A percentile compares a stretch with the other conserved stretches of the same genome.
Evolutionary conservation across 1,140 invertebrate genomes (phyloP).

Genomic region (Grapholita molesta): DNA sequence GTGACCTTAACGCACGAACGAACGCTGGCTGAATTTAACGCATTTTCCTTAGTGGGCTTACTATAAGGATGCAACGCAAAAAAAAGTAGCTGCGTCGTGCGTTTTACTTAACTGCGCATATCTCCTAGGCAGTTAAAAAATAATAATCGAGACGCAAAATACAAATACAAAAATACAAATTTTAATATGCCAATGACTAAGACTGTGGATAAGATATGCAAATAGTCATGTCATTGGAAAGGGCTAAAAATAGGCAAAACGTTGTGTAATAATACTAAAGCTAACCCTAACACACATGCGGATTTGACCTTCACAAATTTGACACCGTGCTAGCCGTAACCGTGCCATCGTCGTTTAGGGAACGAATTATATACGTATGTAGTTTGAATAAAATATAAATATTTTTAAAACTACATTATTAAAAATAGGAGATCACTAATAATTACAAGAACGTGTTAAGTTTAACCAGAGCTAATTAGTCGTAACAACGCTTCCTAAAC

Average conservation of each 20-base stretch:
- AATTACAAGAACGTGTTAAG: too few species aligned
- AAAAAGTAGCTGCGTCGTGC: not conserved
- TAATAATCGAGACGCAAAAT: not conserved
- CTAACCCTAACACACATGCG: not conserved
- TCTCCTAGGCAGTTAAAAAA: slow-evolving; percentile 34
- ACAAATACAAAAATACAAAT: not conserved
- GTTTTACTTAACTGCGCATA: slow-evolving; percentile 32
- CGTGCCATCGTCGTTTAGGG: too few species aligned
- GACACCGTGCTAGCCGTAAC: not conserved
- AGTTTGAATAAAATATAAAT: too few species aligned
- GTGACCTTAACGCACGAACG: slow-evolving; percentile 70
- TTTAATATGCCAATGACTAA: not conserved
- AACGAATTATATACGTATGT: too few species aligned
- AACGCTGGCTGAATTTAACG: slow-evolving; percentile 57
- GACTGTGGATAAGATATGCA: not conserved
- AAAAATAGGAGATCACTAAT: too few species aligned
- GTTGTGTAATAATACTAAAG: not conserved
- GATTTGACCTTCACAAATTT: not conserved
- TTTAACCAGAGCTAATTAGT: too few species aligned
- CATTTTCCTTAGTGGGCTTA: slow-evolving; percentile 20
- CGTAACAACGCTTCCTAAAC: too few species aligned
- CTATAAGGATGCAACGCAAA: not conserved
- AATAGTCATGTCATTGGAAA: not conserved
- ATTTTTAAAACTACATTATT: too few species aligned
- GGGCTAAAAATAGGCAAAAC: not conserved